phyloP scores from a whole-genome alignment of 2,797 vertebrate genomes.

The Mormyrops attenuatus region DNA sequence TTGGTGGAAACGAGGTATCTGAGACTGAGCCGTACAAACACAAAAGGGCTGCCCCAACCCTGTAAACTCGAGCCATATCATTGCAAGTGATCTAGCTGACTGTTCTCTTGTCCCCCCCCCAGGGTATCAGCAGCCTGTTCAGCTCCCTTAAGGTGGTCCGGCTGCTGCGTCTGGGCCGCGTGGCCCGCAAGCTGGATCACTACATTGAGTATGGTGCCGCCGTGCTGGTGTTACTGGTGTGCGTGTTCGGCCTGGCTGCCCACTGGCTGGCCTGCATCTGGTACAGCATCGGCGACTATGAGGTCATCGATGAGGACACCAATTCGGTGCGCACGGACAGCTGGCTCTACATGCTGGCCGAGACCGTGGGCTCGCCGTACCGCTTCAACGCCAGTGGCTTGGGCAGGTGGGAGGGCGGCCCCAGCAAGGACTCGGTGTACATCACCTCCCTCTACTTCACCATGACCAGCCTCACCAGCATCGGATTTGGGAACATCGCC shows the following conservation, averaged over 20 bases:
- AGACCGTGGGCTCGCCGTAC: slow-evolving; percentile 84
- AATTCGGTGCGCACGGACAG: slow-evolving; percentile 84
- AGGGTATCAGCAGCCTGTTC: slow-evolving; percentile 98
- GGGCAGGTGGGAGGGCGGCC: slow-evolving; percentile 94
- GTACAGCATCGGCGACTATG: slow-evolving; percentile 99
- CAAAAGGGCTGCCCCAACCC: not conserved
- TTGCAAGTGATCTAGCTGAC: not conserved
- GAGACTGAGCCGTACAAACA: not conserved
- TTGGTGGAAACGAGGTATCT: not conserved
- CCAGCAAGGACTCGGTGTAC: slow-evolving; percentile 94
- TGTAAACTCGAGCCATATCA: no score
- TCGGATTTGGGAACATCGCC: slow-evolving; percentile 96
- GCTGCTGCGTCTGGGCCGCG: slow-evolving; percentile 87
- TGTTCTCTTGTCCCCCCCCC: slow-evolving; percentile 34
- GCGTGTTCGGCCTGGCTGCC: slow-evolving; percentile 92
- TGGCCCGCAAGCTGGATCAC: slow-evolving; percentile 96
- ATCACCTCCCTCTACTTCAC: slow-evolving; percentile 97
- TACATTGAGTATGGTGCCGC: slow-evolving; percentile 97
- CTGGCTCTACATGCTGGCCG: slow-evolving; percentile 90
- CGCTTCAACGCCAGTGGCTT: slow-evolving; percentile 82
- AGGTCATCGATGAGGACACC: slow-evolving; percentile 91
- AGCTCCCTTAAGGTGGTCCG: slow-evolving; percentile 95
- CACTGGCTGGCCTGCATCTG: slow-evolving; percentile 99
- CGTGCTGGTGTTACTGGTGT: slow-evolving; percentile 90
- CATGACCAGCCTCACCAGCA: slow-evolving; percentile 97